Evolutionary conservation across 2,113 vertebrate species (phyloP).

Genomic region (Ptilorrhoa leucosticta): DNA sequence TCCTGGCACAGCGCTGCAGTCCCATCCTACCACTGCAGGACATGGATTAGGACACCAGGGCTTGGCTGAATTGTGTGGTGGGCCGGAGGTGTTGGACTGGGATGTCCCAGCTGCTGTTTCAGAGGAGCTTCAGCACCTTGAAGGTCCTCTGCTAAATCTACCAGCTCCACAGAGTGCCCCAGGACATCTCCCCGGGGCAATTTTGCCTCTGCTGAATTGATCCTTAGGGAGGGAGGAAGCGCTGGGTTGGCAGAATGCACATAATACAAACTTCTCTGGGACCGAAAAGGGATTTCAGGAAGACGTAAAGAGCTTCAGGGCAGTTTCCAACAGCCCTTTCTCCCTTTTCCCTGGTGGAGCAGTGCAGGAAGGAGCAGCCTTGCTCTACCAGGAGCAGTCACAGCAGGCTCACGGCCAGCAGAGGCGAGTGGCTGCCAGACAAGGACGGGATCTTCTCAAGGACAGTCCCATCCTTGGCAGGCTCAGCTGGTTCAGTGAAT

Average conservation of each 20-base stretch:
- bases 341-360: background rate
- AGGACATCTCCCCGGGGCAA: background rate
- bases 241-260: background rate
- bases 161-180: background rate
- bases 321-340: background rate
- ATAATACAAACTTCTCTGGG: background rate
- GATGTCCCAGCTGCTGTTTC: background rate
- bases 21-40: background rate
- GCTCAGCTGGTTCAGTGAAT: background rate
- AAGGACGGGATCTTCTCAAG: background rate
- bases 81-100: background rate
- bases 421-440: background rate
- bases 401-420: background rate
- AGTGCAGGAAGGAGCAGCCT: background rate
- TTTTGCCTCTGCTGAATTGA: background rate
- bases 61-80: background rate
- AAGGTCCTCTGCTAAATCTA: background rate
- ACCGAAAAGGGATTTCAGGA: background rate
- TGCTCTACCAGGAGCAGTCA: background rate
- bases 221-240: background rate
- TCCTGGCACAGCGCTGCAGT: background rate
- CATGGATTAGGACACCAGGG: background rate
- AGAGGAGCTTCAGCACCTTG: background rate
- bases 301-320: background rate
- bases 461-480: background rate